A percentile compares a stretch with the other conserved stretches of the same genome.
These are phyloP conservation scores for Rhagophthalmus giganteus DNA, from an alignment of 2,888 invertebrate genomes.

Conservation along the genomic window DNA sequence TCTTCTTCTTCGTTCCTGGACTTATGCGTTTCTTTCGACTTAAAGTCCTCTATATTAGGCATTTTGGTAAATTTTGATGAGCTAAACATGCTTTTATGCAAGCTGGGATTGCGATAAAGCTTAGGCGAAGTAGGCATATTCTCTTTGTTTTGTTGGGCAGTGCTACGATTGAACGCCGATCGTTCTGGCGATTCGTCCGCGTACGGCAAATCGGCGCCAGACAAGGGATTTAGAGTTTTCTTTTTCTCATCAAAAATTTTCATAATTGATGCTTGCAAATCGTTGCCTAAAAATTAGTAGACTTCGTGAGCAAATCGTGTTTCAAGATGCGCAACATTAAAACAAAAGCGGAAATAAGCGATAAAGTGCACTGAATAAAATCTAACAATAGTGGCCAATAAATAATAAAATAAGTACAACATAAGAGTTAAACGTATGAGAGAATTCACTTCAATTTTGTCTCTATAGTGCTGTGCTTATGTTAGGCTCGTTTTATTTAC, in stretches of 20 bases:
- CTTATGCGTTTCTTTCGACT: conserved; percentile 49
- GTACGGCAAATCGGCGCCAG: conserved; percentile 68
- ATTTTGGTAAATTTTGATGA: conserved; percentile 32
- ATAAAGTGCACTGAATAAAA: background rate
- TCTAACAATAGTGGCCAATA: too few species aligned
- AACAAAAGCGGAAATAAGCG: background rate
- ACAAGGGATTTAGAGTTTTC: conserved; percentile 63
- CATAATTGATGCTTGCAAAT: conserved; percentile 80
- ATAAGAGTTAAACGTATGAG: background rate
- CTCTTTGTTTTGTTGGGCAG: conserved; percentile 46
- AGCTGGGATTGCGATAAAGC: conserved; percentile 58
- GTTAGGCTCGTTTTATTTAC: conserved; percentile 27
- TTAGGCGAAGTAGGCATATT: conserved; percentile 48
- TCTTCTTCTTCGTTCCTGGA: conserved; percentile 54
- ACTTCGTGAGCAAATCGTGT: too few species aligned
- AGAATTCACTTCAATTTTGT: conserved; percentile 3
- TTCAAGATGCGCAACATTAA: too few species aligned
- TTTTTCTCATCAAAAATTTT: conserved; percentile 84
- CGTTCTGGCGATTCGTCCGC: conserved; percentile 70
- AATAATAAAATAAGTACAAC: background rate
- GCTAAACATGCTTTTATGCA: conserved; percentile 54
- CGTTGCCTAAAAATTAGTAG: conserved; percentile 67
- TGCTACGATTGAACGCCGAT: conserved; percentile 37
- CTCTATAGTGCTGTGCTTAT: conserved; percentile 31
- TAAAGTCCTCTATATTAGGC: conserved; percentile 33